Percentiles rank a stretch among this genome's conserved stretches.
Evolutionary conservation across 2,888 invertebrate genomes (phyloP).

Genomic region (Hemicrepidius hirtus): DNA sequence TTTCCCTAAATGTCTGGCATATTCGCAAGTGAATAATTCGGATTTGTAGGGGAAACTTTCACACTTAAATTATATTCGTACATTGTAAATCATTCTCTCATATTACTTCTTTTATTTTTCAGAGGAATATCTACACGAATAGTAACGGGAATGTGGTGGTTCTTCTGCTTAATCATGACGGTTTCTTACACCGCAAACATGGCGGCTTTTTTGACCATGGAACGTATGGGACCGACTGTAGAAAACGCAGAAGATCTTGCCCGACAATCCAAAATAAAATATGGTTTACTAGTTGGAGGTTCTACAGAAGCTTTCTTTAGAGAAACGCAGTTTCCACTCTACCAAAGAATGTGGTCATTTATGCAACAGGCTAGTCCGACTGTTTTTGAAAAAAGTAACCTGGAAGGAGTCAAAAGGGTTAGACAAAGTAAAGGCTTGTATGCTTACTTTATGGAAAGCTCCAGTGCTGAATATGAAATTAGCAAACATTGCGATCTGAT

Average conservation of each 20-base stretch:
- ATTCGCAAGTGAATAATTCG: background rate
- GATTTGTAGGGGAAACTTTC: background rate
- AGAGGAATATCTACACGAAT: constrained; percentile 93
- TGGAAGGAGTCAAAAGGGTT: constrained; percentile 91
- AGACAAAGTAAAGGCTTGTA: constrained; percentile 85
- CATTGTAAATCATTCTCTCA: background rate
- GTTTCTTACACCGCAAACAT: constrained; percentile 96
- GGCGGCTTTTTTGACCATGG: constrained; percentile 94
- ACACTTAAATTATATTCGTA: too few relatives aligned
- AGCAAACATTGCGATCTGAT: constrained; percentile 90
- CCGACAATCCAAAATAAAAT: constrained; percentile 95
- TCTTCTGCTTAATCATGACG: constrained; percentile 92
- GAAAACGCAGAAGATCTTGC: constrained; percentile 94
- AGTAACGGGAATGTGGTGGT: constrained; percentile 94
- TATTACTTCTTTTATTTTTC: constrained; percentile 42
- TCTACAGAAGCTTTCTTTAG: constrained; percentile 94
- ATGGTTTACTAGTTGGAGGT: constrained; percentile 92
- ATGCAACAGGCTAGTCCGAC: constrained; percentile 91
- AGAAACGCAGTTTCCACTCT: constrained; percentile 92
- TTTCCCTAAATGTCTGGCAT: background rate
- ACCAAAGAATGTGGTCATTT: constrained; percentile 93
- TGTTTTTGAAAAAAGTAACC: constrained; percentile 88
- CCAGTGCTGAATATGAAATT: constrained; percentile 93
- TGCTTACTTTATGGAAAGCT: constrained; percentile 97
- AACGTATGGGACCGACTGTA: constrained; percentile 92